These are phyloP conservation scores for Cyprinodon brontotheroides DNA, from an alignment of 2,113 vertebrate species.

Conservation along the genomic window DNA sequence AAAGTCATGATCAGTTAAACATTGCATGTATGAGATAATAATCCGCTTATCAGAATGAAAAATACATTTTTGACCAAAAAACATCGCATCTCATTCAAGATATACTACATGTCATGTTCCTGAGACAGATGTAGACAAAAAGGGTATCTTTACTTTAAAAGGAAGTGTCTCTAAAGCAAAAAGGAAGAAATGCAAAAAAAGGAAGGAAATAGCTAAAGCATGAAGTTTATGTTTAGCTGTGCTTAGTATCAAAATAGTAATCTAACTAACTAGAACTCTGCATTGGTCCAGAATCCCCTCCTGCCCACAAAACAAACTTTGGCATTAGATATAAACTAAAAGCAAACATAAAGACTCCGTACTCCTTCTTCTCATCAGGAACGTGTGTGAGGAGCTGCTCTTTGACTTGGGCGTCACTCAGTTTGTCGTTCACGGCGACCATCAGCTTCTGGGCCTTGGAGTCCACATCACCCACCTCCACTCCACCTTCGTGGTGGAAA, in stretches of 20 bases:
- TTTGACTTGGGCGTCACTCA: conserved; percentile 80
- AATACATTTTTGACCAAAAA: no score
- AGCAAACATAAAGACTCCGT: conserved; percentile 31
- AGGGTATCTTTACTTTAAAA: neutral
- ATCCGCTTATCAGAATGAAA: no score
- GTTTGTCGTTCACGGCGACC: conserved; percentile 87
- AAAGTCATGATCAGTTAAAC: neutral
- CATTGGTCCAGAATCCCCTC: neutral
- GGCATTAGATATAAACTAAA: neutral
- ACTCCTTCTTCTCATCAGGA: conserved; percentile 86
- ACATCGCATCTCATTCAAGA: neutral
- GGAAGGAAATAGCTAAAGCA: neutral
- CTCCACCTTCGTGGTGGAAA: conserved; percentile 93
- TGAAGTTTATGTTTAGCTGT: neutral
- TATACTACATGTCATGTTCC: neutral
- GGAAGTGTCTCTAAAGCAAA: neutral
- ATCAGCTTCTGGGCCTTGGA: conserved; percentile 88
- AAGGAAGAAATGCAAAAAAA: neutral
- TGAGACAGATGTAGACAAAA: neutral
- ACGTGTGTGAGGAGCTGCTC: conserved; percentile 84
- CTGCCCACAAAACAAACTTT: neutral
- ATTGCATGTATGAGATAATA: neutral
- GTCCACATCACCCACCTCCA: conserved; percentile 96
- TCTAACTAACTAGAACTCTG: no score
- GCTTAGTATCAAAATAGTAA: neutral